Evolutionary conservation across 2,797 vertebrate species (phyloP), one percentile per base, ranked within the genome.

Genomic region (Eulemur mongoz): DNA sequence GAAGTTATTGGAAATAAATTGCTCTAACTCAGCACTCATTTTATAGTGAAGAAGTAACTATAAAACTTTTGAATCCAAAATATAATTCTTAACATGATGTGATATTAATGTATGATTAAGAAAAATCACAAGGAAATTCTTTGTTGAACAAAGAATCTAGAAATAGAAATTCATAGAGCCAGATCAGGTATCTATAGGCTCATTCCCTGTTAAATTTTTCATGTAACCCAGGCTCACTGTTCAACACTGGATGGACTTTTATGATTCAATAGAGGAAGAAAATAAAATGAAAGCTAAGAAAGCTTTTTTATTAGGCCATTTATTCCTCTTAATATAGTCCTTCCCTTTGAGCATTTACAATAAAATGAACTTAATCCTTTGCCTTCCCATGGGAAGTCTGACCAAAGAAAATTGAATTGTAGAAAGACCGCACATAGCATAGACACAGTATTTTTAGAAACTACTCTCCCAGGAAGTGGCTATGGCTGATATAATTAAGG

Each of bases 371-470:
- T 75, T 84, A 93, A 89, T 94, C 72, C 10, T 93, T 80, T 83
- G 57, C 30, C n/a, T 94, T 84, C 78, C 43, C 59, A 32, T 38
- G 43, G n/a, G 38, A 94, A 63, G 27, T 81, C 11, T 78, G 79
- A 81, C 85, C 61, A 38, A 88, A 93, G 67, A 93, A 96, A 89
- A 73, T 78, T 25, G 35, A 96, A 52, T 73, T 80, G 35, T 63
- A 57, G 76, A 81, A 94, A 45, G 32, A 92, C 7, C 20, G 40
- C 50, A 85, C 0, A 30, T 27, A 76, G 76, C 4, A 30, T 17
- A 81, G 65, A 84, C 14, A 54, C n/a, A 54, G 5, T 94, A 72
- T 61, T 95, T 97, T 96, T 93, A 88, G 75, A 90, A 91, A 80
- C 32, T 79, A 25, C 90, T 92, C 38, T 52, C 35, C 69, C 10